Conservation (phyloP, 1,140 invertebrate genomes). For the Nomia melanderi region DNA sequence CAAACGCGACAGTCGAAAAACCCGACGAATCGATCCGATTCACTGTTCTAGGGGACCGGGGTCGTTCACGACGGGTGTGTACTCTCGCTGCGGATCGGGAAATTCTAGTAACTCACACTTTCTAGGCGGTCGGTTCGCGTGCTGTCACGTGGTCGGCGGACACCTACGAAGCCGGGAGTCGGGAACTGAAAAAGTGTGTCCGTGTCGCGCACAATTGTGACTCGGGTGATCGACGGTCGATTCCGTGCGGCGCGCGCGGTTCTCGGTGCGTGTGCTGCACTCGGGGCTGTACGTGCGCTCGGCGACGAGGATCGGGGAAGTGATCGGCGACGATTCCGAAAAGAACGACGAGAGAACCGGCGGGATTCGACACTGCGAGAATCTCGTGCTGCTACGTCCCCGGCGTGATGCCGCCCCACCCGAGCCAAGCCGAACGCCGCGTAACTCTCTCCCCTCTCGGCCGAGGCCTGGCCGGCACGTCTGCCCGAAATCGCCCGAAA, state of each 20-base stretch:
- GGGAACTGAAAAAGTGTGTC: background rate
- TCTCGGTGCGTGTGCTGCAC: background rate
- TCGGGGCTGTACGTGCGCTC: too few species aligned
- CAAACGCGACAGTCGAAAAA: background rate
- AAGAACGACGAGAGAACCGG: conserved; percentile 56
- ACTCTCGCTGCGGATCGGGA: too few species aligned
- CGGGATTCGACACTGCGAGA: conserved; percentile 60
- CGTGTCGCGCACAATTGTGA: background rate
- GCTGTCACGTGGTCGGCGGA: conserved; percentile 12
- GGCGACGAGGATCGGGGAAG: background rate
- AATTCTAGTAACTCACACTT: conserved; percentile 11
- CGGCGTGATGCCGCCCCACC: conserved; percentile 59
- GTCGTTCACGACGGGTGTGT: too few species aligned
- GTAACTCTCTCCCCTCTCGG: conserved; percentile 9
- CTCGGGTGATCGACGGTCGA: background rate
- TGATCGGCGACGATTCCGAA: conserved; percentile 12
- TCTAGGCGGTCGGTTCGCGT: too few species aligned
- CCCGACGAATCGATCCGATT: too few species aligned
- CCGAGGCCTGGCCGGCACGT: conserved; percentile 9
- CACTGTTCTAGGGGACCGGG: too few species aligned
- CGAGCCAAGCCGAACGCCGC: conserved; percentile 49
- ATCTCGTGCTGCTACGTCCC: conserved; percentile 37
- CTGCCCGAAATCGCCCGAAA: conserved; percentile 56
- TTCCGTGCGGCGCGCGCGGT: background rate
- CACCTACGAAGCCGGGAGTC: background rate